phyloP scores from a whole-genome alignment of 2,797 vertebrate species.

The Adelosebastes latens region DNA sequence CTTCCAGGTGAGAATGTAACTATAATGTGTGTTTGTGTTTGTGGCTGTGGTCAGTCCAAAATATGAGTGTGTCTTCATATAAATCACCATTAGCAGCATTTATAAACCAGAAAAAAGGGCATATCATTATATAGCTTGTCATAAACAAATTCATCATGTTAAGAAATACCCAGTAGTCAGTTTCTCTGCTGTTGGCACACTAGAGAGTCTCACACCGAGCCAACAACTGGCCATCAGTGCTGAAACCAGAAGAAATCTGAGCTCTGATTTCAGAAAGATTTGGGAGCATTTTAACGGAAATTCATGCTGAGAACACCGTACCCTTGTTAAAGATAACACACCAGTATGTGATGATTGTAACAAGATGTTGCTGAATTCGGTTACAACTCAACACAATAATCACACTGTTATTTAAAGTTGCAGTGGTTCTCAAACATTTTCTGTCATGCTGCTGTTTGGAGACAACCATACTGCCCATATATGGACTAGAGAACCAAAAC shows the following conservation, averaged over 20 bases:
- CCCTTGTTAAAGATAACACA: neutral
- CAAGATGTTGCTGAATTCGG: neutral
- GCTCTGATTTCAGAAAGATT: neutral
- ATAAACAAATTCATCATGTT: constrained; percentile 32
- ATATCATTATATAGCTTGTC: neutral
- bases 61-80: constrained; percentile 4
- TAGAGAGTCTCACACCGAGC: neutral
- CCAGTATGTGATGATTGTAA: neutral
- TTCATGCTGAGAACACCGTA: neutral
- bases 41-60: neutral
- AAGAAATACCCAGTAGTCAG: constrained; percentile 31
- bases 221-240: constrained; percentile 9
- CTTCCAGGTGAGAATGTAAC: constrained; percentile 21
- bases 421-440: too few relatives aligned
- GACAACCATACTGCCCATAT: neutral
- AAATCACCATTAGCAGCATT: neutral
- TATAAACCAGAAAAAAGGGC: neutral
- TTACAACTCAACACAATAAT: neutral
- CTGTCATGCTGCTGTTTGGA: neutral
- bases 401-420: neutral
- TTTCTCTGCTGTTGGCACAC: constrained; percentile 6
- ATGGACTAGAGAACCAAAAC: neutral
- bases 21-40: neutral
- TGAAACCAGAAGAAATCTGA: constrained; percentile 14
- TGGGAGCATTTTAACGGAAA: neutral